These are phyloP conservation scores for Cheilosia vulpina DNA, from an alignment of 2,888 invertebrate genomes.

Conservation along the genomic window DNA sequence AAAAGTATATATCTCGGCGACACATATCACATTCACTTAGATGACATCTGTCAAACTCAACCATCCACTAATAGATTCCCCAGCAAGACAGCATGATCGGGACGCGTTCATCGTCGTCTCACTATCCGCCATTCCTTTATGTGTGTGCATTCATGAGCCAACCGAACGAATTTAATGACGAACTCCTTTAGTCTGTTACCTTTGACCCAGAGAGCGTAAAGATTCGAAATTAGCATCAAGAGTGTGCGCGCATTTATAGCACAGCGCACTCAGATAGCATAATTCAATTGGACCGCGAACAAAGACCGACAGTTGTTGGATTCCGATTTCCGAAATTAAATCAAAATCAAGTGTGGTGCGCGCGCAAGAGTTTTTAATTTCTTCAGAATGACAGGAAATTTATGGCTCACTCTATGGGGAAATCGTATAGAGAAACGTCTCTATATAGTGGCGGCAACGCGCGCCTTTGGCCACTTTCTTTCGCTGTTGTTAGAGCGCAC, in stretches of 20 bases:
- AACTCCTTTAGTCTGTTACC: constrained; percentile 82
- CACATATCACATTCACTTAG: constrained; percentile 73
- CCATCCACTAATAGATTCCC: constrained; percentile 66
- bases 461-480: constrained; percentile 18
- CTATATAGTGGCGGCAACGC: constrained; percentile 26
- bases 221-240: constrained; percentile 74
- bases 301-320: constrained; percentile 77
- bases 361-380: constrained; percentile 65
- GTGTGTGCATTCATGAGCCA: constrained; percentile 17
- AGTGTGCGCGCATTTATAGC: constrained; percentile 76
- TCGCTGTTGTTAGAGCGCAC: background rate
- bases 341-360: constrained; percentile 67
- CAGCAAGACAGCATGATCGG: constrained; percentile 52
- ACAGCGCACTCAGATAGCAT: constrained; percentile 76
- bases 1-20: constrained; percentile 50
- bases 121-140: constrained; percentile 3
- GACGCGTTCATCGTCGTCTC: constrained; percentile 21
- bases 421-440: constrained; percentile 55
- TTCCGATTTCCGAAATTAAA: constrained; percentile 69
- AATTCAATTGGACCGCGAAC: constrained; percentile 83
- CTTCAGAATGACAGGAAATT: constrained; percentile 66
- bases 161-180: constrained; percentile 79
- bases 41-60: constrained; percentile 69
- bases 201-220: constrained; percentile 79
- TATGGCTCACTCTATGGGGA: constrained; percentile 68